Evolutionary conservation across 2,113 vertebrate species (phyloP), one percentile per base, ranked within the genome.

Genomic region (Delphinus delphis): DNA sequence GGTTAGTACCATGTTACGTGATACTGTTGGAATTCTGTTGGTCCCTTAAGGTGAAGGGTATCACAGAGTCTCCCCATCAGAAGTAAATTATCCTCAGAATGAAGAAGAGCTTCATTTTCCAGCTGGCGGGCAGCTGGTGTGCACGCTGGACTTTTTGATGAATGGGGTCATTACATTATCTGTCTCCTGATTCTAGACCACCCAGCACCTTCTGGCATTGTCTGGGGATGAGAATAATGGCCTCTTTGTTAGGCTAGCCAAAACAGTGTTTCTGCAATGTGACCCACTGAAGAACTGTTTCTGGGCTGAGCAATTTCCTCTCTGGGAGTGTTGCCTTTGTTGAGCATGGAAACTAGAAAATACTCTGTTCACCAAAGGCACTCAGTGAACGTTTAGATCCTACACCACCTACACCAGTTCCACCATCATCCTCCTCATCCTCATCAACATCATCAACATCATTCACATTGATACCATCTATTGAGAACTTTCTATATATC

Each of bases 61-160:
- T 98, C 95, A 95, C 88, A 94, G 98, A 93, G 97, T 97, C 98
- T 98, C 98, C 93, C 96, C 90, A 97, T 97, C 89, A 94, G 98
- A 98, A 98, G 97, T 97, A 97, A 97, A 98, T 97, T 90, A 96
- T 90, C 98, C 98, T 98, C 81, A 73, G 84, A 98, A 97, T 86
- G 95, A 88, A 98, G 95, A 84, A 67, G 76, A 95, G 96, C 97
- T 97, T 98, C 98, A 74, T 97, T 81, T 98, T 96, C 98, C 98
- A 99, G 98, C 98, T 99, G 98, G 98, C 97, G 73, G 97, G 98
- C 98, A 99, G 98, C 98, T 99, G 98, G 98, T 47, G 17, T 97
- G 96, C 62, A 13, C 17, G 86, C 98, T 97, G 93, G 31, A 79
- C 96, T 97, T 96, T 97, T 97, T 98, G 97, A 98, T 98, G 97